These are phyloP conservation scores for Thunnus thynnus DNA, from an alignment of 2,113 vertebrate genomes.

Conservation along the genomic window DNA sequence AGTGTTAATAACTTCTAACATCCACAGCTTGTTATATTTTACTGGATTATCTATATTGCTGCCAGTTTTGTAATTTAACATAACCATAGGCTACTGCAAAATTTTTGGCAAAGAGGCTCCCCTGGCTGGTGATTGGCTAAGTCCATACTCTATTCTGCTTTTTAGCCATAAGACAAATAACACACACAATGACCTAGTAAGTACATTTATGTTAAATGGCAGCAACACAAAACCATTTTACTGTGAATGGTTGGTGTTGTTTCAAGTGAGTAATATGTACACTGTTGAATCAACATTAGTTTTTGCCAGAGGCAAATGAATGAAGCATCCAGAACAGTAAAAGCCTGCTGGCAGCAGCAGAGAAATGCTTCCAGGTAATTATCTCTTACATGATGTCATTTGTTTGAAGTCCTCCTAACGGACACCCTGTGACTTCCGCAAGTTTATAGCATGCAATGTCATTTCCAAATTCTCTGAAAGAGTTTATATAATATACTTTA, in stretches of 20 bases:
- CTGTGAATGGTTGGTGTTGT: constrained; percentile 3
- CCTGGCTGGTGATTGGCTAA: not conserved
- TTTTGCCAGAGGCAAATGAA: constrained; percentile 24
- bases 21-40: not conserved
- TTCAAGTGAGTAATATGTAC: constrained; percentile 18
- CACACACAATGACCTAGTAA: not conserved
- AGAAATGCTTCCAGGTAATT: not conserved
- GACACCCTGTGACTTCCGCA: constrained; percentile 10
- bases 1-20: not conserved
- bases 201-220: constrained; percentile 7
- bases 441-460: constrained; percentile 58
- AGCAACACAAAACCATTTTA: constrained; percentile 26
- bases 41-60: not conserved
- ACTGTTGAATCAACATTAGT: constrained; percentile 34
- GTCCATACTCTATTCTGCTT: not conserved
- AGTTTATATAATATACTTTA: constrained; percentile 84
- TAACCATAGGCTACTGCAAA: not conserved
- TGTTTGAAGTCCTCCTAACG: constrained; percentile 5
- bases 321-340: constrained; percentile 13
- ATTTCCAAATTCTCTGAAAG: constrained; percentile 70
- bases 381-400: not conserved
- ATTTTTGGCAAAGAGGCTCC: not conserved
- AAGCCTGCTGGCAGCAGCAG: not conserved
- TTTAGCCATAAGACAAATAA: constrained; percentile 6
- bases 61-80: not conserved